Evolutionary conservation across 2,888 invertebrate genomes (phyloP).

Genomic region (Ariolimax columbianus): DNA sequence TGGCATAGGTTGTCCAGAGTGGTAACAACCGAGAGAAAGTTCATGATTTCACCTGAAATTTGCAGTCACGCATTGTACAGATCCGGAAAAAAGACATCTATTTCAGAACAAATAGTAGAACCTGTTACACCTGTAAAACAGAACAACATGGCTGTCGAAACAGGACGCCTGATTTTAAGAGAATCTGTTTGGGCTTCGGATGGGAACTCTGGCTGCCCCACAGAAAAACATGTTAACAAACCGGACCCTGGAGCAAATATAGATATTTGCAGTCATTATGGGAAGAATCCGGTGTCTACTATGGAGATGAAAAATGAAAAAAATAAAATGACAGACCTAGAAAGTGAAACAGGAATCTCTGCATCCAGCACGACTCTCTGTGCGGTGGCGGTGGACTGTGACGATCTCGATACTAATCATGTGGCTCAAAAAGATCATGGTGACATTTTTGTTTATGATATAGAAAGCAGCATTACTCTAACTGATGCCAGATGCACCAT

Average conservation of each 20-base stretch:
- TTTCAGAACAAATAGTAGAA: neutral
- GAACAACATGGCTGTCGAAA: neutral
- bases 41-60: conserved; percentile 19
- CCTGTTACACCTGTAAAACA: neutral
- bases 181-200: neutral
- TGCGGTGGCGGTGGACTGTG: neutral
- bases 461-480: neutral
- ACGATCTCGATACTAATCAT: neutral
- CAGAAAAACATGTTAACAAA: no score
- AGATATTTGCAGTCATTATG: neutral
- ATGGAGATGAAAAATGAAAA: neutral
- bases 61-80: no score
- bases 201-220: neutral
- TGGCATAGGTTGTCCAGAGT: conserved; percentile 37
- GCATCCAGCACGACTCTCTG: neutral
- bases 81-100: neutral
- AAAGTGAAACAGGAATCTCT: neutral
- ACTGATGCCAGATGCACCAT: neutral
- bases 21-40: conserved; percentile 35
- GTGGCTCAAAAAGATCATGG: neutral
- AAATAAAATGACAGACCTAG: neutral
- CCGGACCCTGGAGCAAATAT: no score
- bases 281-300: neutral
- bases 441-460: neutral
- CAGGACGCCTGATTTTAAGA: neutral